A percentile compares a stretch with the other conserved stretches of the same genome.
phyloP scores from a whole-genome alignment of 2,888 invertebrate genomes.

The Blastobasis lacticolella region DNA sequence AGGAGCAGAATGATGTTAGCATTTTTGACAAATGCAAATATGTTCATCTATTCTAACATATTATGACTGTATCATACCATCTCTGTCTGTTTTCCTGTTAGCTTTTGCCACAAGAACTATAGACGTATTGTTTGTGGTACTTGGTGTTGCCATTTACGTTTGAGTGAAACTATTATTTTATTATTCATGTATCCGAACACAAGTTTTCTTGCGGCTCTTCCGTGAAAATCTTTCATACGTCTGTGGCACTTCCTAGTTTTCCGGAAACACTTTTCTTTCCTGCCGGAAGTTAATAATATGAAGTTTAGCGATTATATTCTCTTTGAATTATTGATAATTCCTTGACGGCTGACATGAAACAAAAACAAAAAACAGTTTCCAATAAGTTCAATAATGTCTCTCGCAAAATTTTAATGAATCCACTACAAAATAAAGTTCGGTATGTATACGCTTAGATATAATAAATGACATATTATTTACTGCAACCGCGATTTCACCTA shows the following conservation, averaged over 20 bases:
- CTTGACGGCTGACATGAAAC: slow-evolving; percentile 42
- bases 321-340: slow-evolving; percentile 20
- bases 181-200: slow-evolving; percentile 6
- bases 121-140: neutral
- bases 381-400: slow-evolving; percentile 55
- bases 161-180: neutral
- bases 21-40: neutral
- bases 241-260: slow-evolving; percentile 3
- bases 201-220: neutral
- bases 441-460: slow-evolving; percentile 19
- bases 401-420: slow-evolving; percentile 63
- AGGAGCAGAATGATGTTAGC: neutral
- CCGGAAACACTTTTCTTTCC: slow-evolving; percentile 11
- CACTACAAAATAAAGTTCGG: slow-evolving; percentile 44
- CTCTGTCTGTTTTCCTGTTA: neutral
- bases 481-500: neutral
- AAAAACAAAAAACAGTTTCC: slow-evolving; percentile 68
- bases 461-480: neutral
- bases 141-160: neutral
- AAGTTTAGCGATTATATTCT: too few relatives aligned
- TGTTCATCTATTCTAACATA: too few relatives aligned
- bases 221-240: too few relatives aligned
- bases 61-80: too few relatives aligned
- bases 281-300: slow-evolving; percentile 22
- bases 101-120: too few relatives aligned